Conservation (phyloP, 2,113 vertebrate species). For the Lamprologus callipterus region DNA sequence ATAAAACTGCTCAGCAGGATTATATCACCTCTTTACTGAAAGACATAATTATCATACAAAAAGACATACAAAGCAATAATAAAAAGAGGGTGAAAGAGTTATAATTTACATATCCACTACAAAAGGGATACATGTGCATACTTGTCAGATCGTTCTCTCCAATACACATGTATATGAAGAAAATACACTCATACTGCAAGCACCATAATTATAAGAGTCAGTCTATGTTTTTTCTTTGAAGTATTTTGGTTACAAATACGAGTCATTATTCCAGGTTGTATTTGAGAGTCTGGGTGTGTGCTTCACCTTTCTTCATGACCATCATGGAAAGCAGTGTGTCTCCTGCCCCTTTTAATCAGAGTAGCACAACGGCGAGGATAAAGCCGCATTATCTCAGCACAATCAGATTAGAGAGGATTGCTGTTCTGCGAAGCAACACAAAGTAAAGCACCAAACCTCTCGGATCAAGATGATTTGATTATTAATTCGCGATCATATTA, state of each 20-base stretch:
- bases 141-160: neutral
- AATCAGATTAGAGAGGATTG: constrained; percentile 80
- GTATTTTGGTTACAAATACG: neutral
- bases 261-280: neutral
- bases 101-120: neutral
- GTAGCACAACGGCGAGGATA: constrained; percentile 64
- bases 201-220: neutral
- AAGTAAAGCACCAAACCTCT: constrained; percentile 42
- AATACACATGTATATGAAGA: accelerated
- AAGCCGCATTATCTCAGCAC: constrained; percentile 72
- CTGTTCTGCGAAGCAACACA: constrained; percentile 62
- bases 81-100: neutral
- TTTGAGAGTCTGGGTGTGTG: neutral
- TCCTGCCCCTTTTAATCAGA: constrained; percentile 62
- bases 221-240: neutral
- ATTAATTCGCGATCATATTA: constrained; percentile 74
- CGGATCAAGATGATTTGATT: constrained; percentile 78
- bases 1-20: neutral
- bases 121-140: neutral
- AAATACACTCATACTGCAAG: neutral
- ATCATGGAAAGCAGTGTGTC: constrained; percentile 22
- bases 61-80: neutral
- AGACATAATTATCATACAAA: neutral
- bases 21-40: neutral
- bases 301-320: constrained; percentile 40